These are phyloP conservation scores for Prosapia bicincta DNA, from an alignment of 2,888 invertebrate genomes.

Conservation along the genomic window DNA sequence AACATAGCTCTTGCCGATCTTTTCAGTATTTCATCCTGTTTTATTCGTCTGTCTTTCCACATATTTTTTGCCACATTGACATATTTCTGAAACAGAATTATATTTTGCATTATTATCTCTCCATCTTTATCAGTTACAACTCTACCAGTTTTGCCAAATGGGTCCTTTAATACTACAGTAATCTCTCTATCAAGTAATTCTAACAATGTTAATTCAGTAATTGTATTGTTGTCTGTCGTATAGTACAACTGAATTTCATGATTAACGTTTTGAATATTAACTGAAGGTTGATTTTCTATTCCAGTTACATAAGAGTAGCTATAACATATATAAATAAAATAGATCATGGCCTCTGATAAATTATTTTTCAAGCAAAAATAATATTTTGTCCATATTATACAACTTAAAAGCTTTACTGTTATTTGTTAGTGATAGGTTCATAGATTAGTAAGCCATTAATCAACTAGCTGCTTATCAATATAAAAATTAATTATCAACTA, in stretches of 20 bases:
- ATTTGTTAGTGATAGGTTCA: too few species aligned
- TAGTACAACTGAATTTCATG: background rate
- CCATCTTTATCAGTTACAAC: background rate
- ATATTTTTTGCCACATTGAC: background rate
- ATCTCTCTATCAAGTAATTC: conserved; percentile 19
- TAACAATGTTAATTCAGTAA: conserved; percentile 9
- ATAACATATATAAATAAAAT: background rate
- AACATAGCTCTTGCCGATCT: background rate
- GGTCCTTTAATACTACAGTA: conserved; percentile 10
- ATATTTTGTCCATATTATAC: too few species aligned
- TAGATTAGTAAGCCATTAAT: background rate
- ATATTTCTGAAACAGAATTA: background rate
- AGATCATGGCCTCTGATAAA: background rate
- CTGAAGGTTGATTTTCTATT: background rate
- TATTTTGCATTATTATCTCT: background rate
- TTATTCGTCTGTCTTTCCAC: background rate
- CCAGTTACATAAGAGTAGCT: background rate
- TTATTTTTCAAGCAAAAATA: background rate
- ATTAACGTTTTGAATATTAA: background rate
- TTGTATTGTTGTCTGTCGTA: background rate
- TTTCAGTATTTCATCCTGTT: background rate
- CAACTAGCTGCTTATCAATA: background rate
- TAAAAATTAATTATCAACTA: too few species aligned
- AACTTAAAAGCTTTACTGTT: too few species aligned
- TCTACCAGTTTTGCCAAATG: background rate